phyloP scores from a whole-genome alignment of 1,140 invertebrate species.

The Microplitis demolitor region DNA sequence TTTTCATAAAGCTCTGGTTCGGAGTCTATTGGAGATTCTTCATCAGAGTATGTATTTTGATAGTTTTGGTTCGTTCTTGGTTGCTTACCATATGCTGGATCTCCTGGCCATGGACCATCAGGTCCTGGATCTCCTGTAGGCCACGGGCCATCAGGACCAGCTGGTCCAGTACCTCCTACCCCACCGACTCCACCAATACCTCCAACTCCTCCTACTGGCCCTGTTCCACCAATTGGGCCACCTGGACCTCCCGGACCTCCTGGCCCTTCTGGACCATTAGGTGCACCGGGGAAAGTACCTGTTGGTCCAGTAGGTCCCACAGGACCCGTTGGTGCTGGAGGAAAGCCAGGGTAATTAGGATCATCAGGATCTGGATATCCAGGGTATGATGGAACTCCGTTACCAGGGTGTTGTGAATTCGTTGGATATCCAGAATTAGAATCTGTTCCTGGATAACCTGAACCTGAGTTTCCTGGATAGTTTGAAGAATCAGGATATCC shows the following conservation, averaged over 20 bases:
- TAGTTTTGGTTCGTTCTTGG: not conserved
- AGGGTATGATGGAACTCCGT: constrained; percentile 23
- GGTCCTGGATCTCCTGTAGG: constrained; percentile 50
- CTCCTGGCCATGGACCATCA: constrained; percentile 51
- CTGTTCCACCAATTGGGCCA: constrained; percentile 11
- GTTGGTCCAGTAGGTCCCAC: not conserved
- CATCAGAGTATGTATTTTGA: not conserved
- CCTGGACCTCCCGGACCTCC: not conserved
- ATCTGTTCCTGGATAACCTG: constrained; percentile 24
- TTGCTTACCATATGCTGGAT: constrained; percentile 36
- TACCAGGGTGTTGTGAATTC: constrained; percentile 19
- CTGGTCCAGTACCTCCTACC: constrained; percentile 32
- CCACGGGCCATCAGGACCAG: constrained; percentile 44
- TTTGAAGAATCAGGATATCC: not conserved
- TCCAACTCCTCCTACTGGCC: constrained; percentile 24
- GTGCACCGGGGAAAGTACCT: not conserved
- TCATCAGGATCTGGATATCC: constrained; percentile 22
- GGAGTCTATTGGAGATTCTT: not conserved
- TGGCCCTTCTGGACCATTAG: not conserved
- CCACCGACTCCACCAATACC: constrained; percentile 33
- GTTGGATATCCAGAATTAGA: no score
- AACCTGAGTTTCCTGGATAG: constrained; percentile 9
- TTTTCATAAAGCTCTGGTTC: not conserved
- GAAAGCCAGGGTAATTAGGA: constrained; percentile 14
- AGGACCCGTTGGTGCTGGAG: not conserved